phyloP scores from a whole-genome alignment of 2,113 vertebrate species.

The Saccopteryx bilineata region DNA sequence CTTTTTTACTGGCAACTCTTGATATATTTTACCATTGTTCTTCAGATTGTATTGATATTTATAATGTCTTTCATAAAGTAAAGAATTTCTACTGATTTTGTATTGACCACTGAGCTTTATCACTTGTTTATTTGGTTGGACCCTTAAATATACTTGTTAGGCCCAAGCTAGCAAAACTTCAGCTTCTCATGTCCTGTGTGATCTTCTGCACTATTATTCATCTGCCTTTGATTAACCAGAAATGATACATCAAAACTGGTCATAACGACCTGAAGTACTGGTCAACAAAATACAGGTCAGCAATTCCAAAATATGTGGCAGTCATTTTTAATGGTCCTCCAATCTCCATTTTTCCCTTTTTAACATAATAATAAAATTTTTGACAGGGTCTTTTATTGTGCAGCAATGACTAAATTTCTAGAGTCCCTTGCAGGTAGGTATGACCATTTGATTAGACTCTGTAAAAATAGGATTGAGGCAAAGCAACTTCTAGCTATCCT shows the following conservation, averaged over 20 bases:
- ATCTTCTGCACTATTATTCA: background rate
- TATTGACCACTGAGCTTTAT: background rate
- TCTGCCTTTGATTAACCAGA: background rate
- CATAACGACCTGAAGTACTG: background rate
- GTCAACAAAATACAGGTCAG: background rate
- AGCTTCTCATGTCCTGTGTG: constrained; percentile 36
- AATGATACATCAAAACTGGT: background rate
- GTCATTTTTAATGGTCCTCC: background rate
- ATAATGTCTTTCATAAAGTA: background rate
- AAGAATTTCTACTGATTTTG: background rate
- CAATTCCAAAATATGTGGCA: background rate
- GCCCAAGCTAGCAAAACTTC: background rate
- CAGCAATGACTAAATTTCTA: background rate
- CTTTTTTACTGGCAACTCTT: background rate
- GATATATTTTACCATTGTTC: background rate
- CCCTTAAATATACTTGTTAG: background rate
- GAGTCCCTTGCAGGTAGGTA: background rate
- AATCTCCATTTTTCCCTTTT: background rate
- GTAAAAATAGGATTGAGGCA: background rate
- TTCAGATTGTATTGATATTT: background rate
- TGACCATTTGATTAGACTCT: background rate
- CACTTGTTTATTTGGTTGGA: background rate
- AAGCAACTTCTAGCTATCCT: background rate
- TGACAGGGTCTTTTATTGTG: background rate
- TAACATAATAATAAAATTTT: background rate